These are phyloP conservation scores for Dendrolimus punctatus DNA, from an alignment of 1,140 invertebrate species.

Conservation along the genomic window DNA sequence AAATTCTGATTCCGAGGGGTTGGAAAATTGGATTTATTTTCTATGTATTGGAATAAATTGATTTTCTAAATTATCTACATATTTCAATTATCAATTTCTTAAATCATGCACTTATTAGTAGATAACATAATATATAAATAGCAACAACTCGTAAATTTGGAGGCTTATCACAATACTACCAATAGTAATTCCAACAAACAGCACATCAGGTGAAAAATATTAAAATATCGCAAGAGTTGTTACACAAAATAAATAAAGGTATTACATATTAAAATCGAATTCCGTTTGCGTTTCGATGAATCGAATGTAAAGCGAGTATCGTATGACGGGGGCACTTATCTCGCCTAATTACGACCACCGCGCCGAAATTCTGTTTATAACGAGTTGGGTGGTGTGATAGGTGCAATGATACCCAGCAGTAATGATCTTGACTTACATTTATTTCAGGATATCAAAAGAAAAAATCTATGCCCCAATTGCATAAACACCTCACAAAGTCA, in stretches of 20 bases:
- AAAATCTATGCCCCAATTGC: too few species aligned
- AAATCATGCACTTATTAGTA: too few species aligned
- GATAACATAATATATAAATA: too few species aligned
- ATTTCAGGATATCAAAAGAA: conserved; percentile 5
- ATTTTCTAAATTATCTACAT: too few species aligned
- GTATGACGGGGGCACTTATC: conserved; percentile 61
- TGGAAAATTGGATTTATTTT: too few species aligned
- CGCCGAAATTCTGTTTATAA: conserved; percentile 42
- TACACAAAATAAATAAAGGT: conserved; percentile 55
- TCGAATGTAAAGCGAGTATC: conserved; percentile 53
- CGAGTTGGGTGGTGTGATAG: conserved; percentile 52
- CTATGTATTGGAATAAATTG: too few species aligned
- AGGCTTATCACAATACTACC: too few species aligned
- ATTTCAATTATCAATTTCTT: too few species aligned
- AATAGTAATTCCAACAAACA: too few species aligned
- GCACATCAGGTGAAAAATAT: conserved; percentile 38
- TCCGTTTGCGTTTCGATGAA: conserved; percentile 55
- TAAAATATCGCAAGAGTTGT: conserved; percentile 34
- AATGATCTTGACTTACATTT: conserved; percentile 10
- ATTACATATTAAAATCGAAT: conserved; percentile 55
- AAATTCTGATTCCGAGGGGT: too few species aligned
- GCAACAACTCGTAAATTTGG: too few species aligned
- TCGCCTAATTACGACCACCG: conserved; percentile 63
- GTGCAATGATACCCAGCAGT: conserved; percentile 26
- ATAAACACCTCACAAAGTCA: too few species aligned